Percentiles rank a stretch among this genome's conserved stretches.
Evolutionary conservation across 92 coral and sea anemone genomes (phyloP).

Genomic region (Bergia sp.): DNA sequence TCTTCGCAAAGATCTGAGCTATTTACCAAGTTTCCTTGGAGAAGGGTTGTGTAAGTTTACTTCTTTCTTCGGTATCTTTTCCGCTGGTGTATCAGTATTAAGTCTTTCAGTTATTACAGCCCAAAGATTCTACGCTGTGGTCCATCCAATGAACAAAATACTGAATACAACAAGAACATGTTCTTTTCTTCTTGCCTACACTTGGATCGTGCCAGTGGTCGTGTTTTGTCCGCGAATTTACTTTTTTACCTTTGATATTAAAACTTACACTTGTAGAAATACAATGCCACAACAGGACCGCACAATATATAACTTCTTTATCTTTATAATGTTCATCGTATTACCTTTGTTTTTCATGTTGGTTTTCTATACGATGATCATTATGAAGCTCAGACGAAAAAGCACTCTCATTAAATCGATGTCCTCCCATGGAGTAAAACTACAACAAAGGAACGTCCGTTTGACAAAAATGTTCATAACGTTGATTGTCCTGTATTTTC

Average conservation of each 20-base stretch:
- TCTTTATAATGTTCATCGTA: not conserved
- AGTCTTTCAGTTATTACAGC: conserved; percentile 14
- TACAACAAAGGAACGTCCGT: not conserved
- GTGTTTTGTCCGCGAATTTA: conserved; percentile 4
- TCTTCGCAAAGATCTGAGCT: not conserved
- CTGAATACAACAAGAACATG: not conserved
- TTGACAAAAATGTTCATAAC: conserved; percentile 20
- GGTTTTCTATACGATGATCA: not conserved
- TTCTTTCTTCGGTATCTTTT: not conserved
- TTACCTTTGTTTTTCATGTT: conserved; percentile 2
- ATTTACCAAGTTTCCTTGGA: not conserved
- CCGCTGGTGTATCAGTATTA: conserved; percentile 2
- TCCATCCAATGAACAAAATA: not conserved
- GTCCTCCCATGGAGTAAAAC: not conserved
- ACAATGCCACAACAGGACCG: not conserved
- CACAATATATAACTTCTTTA: not conserved
- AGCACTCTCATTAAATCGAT: not conserved
- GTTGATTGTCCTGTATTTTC: not conserved
- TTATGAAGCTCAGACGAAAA: not conserved
- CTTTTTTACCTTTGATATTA: not conserved
- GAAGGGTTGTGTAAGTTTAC: not conserved
- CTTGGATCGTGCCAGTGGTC: not conserved
- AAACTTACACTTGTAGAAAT: not conserved
- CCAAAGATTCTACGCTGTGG: conserved; percentile 1
- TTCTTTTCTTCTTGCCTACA: not conserved